phyloP scores from a whole-genome alignment of 2,113 vertebrate species.

The Pseudonaja textilis region DNA sequence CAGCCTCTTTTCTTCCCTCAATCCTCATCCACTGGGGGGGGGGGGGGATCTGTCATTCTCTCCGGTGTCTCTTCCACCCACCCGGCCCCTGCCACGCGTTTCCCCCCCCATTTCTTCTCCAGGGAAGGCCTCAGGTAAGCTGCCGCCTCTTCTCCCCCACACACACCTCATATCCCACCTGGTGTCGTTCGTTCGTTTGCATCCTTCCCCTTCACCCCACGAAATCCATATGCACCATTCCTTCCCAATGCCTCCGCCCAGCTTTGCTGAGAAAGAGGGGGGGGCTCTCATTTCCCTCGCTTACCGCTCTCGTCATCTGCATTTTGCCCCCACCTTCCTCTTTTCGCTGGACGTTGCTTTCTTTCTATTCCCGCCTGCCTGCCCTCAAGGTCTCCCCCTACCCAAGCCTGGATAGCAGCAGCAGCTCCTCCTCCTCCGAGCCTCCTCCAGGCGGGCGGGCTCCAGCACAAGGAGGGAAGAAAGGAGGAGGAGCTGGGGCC shows the following conservation, averaged over 20 bases:
- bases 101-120: neutral
- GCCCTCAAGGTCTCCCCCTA: neutral
- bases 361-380: neutral
- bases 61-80: too few species aligned
- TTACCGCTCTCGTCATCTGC: neutral
- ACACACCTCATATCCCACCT: neutral
- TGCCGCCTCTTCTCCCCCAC: neutral
- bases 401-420: neutral
- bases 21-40: too few species aligned
- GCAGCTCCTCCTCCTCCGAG: neutral
- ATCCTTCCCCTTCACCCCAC: neutral
- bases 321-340: neutral
- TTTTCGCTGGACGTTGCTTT: neutral
- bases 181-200: neutral
- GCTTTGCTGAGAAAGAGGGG: too few species aligned
- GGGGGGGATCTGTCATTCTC: neutral
- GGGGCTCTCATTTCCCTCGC: neutral
- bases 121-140: neutral
- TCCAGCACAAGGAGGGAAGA: neutral
- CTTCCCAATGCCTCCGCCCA: neutral
- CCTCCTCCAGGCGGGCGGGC: neutral
- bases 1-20: neutral
- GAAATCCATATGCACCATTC: neutral
- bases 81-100: rapidly evolving
- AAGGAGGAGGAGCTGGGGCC: slow-evolving; percentile 3